phyloP scores from a whole-genome alignment of 2,797 vertebrate species.

The Molossus alvarezi region DNA sequence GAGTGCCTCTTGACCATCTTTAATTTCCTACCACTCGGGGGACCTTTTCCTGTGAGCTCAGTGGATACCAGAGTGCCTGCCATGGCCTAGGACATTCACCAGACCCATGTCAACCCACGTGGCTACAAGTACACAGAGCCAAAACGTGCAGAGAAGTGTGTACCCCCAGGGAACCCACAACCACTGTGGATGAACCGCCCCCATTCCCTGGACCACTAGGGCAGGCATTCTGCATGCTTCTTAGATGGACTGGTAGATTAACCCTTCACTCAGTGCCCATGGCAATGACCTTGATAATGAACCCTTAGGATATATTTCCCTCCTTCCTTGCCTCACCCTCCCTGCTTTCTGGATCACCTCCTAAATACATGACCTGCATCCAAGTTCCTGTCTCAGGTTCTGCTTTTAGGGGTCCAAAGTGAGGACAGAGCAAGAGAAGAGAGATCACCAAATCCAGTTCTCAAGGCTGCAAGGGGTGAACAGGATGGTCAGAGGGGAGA shows the following conservation, averaged over 20 bases:
- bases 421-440: neutral
- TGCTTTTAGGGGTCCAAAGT: neutral
- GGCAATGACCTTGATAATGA: neutral
- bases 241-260: fast-evolving
- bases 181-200: fast-evolving
- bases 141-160: neutral
- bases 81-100: fast-evolving
- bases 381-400: neutral
- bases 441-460: too few relatives aligned
- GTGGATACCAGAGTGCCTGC: neutral
- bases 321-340: neutral
- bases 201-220: fast-evolving
- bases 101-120: neutral
- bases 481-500: neutral
- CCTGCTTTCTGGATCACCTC: neutral
- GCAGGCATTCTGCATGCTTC: fast-evolving
- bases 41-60: neutral
- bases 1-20: neutral
- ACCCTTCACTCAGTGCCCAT: fast-evolving
- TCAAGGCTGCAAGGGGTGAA: neutral
- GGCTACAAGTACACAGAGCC: neutral
- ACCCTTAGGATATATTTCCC: neutral
- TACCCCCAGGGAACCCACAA: fast-evolving
- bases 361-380: neutral
- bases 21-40: neutral